Base-by-base conservation (phyloP, 1,140 invertebrate genomes). In the Aricia agestis region DNA sequence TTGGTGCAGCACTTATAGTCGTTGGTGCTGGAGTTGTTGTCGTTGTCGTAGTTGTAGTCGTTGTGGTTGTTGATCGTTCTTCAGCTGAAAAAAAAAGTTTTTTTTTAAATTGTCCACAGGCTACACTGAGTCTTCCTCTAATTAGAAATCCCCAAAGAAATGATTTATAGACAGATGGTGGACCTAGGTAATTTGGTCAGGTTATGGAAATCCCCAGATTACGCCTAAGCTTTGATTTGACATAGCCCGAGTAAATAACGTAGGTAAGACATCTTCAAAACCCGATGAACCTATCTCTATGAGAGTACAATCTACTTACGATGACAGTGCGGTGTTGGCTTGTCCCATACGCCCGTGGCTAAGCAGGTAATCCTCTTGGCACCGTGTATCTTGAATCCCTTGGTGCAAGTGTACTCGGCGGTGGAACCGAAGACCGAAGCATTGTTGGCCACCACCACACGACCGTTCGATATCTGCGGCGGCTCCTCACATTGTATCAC, bases 401-500 rank as follows among this genome's bases (percentile, higher is more conserved):
- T 92, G 6, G 94, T 92, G 81, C 97, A 98, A 15, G 93, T 93
- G 81, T 98, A 98, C 73, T 95, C 95, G 6, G 97, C 95, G 15
- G 94, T 86, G 61, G 94, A 94, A 78, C 94, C 96, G 85, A 93
- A 95, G 74, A 93, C 94, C 15, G 93, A 95, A 75, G 92, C 92
- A 90, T 94, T 95, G 79, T 92, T 94, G 0, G 93, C 92, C 7
- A 95, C 86, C 25, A 93, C 87, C 52, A 95, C 93, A 31, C 93
- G 93, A 59, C 95, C 97, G 86, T 98, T 96, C 9, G 92, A 70
- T n/a, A 97, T 94, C 19, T 92, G 86, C 0, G 94, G 92, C 7
- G 97, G 95, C 2, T 95, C 93, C 74, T 95, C 95, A 83, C 97
- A 98, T 66, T 94, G 93, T 31, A 97, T 93, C 63, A 96, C 95